Evolutionary conservation across 2,113 vertebrate genomes (phyloP).

Genomic region (Lagopus muta): DNA sequence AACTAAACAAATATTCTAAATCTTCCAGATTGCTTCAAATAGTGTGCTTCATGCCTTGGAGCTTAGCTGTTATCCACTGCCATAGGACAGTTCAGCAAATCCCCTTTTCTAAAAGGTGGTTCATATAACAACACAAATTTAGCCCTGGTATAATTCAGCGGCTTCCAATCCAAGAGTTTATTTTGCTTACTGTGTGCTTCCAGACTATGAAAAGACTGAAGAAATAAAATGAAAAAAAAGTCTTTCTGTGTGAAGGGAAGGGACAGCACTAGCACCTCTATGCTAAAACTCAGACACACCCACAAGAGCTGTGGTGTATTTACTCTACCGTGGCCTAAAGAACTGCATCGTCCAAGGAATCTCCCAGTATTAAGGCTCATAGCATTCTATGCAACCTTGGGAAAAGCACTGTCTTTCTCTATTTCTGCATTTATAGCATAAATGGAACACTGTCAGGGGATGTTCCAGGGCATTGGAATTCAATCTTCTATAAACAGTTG

Average conservation of each 20-base stretch:
- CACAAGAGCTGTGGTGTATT: not conserved
- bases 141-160: not conserved
- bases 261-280: not conserved
- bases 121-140: not conserved
- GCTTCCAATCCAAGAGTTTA: not conserved
- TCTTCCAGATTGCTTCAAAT: constrained; percentile 14
- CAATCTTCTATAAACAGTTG: constrained; percentile 65
- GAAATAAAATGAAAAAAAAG: not conserved
- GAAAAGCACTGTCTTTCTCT: constrained; percentile 42
- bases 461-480: constrained; percentile 66
- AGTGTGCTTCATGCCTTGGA: not conserved
- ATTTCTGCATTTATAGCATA: not conserved
- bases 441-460: constrained; percentile 48
- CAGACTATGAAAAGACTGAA: not conserved
- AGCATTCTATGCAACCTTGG: not conserved
- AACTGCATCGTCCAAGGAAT: not conserved
- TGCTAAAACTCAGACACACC: not conserved
- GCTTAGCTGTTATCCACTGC: not conserved
- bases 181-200: not conserved
- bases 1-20: constrained; percentile 42
- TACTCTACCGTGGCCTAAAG: not conserved
- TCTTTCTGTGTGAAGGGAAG: not conserved
- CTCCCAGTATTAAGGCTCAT: constrained; percentile 5
- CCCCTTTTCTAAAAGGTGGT: not conserved
- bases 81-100: not conserved